A percentile compares a stretch with the other conserved stretches of the same genome.
Conservation (phyloP, 92 coral and sea anemone genomes). For the Palythoa heliodiscus region DNA sequence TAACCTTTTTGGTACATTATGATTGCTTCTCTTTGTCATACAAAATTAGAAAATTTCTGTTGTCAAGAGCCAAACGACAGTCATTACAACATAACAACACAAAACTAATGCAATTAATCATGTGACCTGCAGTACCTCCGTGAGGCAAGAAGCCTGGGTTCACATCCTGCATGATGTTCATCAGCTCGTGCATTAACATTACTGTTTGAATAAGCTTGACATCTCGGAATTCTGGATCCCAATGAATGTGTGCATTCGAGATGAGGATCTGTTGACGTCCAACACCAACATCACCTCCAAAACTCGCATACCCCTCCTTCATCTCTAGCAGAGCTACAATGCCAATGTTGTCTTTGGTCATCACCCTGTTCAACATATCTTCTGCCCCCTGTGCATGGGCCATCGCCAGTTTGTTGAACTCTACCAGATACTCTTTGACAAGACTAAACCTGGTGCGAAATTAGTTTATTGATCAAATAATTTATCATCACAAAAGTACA, state of each 20-base stretch:
- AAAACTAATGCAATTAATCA: too few species aligned
- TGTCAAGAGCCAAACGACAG: too few species aligned
- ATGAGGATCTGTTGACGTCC: slow-evolving; percentile 90
- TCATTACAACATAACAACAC: too few species aligned
- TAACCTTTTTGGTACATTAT: too few species aligned
- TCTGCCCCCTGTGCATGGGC: slow-evolving; percentile 96
- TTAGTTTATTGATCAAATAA: not conserved
- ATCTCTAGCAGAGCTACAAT: slow-evolving; percentile 93
- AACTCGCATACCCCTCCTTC: slow-evolving; percentile 64
- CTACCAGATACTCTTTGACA: slow-evolving; percentile 92
- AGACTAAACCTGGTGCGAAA: slow-evolving; percentile 71
- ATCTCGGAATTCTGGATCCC: slow-evolving; percentile 99
- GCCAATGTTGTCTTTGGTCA: slow-evolving; percentile 99
- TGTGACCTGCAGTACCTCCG: slow-evolving; percentile 56
- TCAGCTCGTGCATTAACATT: slow-evolving; percentile 92
- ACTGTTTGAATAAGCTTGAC: slow-evolving; percentile 97
- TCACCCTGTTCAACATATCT: slow-evolving; percentile 98
- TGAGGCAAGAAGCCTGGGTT: slow-evolving; percentile 81
- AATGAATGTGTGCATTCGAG: slow-evolving; percentile 97
- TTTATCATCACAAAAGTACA: not conserved
- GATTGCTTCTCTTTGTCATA: too few species aligned
- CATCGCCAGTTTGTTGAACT: slow-evolving; percentile 96
- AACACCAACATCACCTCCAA: slow-evolving; percentile 56
- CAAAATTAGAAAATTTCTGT: too few species aligned
- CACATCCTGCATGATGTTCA: slow-evolving; percentile 85